Evolutionary conservation across 1,140 invertebrate genomes (phyloP).

Genomic region (Drosophila nebulosa): DNA sequence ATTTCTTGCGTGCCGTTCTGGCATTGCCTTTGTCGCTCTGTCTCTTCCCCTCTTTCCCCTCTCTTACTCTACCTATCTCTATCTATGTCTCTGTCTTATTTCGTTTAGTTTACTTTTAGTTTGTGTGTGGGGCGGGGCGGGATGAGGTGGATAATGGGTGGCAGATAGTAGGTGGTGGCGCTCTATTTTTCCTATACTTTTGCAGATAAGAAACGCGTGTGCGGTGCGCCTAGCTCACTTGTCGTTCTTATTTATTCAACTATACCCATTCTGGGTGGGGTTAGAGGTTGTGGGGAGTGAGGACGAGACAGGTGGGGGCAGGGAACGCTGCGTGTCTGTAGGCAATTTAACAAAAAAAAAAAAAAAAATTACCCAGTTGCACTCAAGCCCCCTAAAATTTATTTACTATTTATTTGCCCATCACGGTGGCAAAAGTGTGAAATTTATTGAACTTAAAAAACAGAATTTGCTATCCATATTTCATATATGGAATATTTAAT

Average conservation of each 20-base stretch:
- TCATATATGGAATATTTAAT: background rate
- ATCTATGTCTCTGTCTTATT: slow-evolving; percentile 6
- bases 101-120: slow-evolving; percentile 63
- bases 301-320: background rate
- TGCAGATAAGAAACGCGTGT: slow-evolving; percentile 43
- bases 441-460: background rate
- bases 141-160: slow-evolving; percentile 18
- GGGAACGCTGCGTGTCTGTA: slow-evolving; percentile 42
- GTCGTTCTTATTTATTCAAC: slow-evolving; percentile 60
- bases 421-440: background rate
- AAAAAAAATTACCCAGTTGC: slow-evolving; percentile 58
- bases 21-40: slow-evolving; percentile 29
- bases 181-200: slow-evolving; percentile 53
- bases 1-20: slow-evolving; percentile 71
- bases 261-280: slow-evolving; percentile 8
- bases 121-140: slow-evolving; percentile 24
- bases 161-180: slow-evolving; percentile 25
- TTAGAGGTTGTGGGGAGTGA: background rate
- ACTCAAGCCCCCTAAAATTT: slow-evolving; percentile 51
- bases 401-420: slow-evolving; percentile 64
- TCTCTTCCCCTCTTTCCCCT: background rate
- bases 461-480: background rate
- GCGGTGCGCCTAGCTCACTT: slow-evolving; percentile 37
- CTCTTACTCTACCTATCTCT: background rate
- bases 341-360: slow-evolving; percentile 42